Percentiles rank a stretch among this genome's conserved stretches.
Evolutionary conservation across 2,888 invertebrate genomes (phyloP).

Genomic region (Chydorus sphaericus): DNA sequence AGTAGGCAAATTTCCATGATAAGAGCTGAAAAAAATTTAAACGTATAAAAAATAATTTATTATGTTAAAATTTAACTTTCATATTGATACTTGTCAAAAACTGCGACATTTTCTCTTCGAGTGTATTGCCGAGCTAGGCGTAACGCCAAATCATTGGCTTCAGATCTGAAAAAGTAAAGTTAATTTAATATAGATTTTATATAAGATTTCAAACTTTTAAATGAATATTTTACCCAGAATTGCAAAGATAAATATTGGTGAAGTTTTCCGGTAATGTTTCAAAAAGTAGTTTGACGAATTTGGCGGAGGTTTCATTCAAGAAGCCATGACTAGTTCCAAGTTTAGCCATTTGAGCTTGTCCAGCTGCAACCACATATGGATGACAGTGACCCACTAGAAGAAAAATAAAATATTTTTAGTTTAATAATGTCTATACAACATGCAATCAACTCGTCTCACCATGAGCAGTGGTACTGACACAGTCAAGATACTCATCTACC

Average conservation of each 20-base stretch:
- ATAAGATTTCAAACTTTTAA: background rate
- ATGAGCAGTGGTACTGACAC: constrained; percentile 43
- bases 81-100: constrained; percentile 25
- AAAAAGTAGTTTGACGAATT: constrained; percentile 32
- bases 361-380: constrained; percentile 34
- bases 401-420: background rate
- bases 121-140: constrained; percentile 38
- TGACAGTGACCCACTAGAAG: constrained; percentile 33
- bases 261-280: constrained; percentile 33
- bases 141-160: constrained; percentile 44
- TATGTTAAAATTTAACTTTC: too few species aligned
- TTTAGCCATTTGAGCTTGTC: constrained; percentile 32
- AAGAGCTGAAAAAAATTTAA: constrained; percentile 34
- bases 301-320: constrained; percentile 32
- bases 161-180: constrained; percentile 35
- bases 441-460: constrained; percentile 27
- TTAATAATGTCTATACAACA: background rate
- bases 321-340: constrained; percentile 37
- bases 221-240: constrained; percentile 35
- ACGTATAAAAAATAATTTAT: background rate
- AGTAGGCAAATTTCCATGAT: constrained; percentile 39
- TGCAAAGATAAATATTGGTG: constrained; percentile 36
- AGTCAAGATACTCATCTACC: constrained; percentile 39
- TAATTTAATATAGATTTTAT: too few species aligned
- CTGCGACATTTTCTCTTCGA: constrained; percentile 32